A percentile compares a stretch with the other conserved stretches of the same genome.
These are phyloP conservation scores for Ennomos erosarius DNA, from an alignment of 2,888 invertebrate genomes.

Conservation along the genomic window DNA sequence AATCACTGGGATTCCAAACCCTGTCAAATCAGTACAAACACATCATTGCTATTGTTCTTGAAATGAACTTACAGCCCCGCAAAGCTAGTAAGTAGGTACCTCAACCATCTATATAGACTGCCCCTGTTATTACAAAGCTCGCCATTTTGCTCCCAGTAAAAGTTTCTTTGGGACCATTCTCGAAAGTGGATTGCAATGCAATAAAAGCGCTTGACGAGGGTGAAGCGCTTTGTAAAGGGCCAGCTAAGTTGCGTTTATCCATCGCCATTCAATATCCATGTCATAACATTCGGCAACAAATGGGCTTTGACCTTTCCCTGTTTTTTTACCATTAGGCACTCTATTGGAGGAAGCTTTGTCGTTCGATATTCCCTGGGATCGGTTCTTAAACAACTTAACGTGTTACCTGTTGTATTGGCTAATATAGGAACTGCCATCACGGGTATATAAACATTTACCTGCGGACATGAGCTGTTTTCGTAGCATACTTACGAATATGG, in stretches of 20 bases:
- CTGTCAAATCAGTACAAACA: too few relatives aligned
- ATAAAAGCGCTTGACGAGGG: conserved; percentile 42
- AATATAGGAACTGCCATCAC: too few relatives aligned
- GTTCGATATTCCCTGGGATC: neutral
- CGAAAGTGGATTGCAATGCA: conserved; percentile 35
- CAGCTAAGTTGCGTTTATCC: conserved; percentile 33
- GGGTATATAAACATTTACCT: too few relatives aligned
- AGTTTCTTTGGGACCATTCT: conserved; percentile 30
- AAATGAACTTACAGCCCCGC: conserved; percentile 12
- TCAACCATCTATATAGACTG: conserved; percentile 18
- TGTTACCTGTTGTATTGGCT: too few relatives aligned
- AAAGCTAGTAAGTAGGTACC: conserved; percentile 3
- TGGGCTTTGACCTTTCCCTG: conserved; percentile 34
- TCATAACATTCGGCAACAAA: conserved; percentile 37
- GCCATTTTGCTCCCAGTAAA: conserved; percentile 27
- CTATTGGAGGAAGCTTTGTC: conserved; percentile 15
- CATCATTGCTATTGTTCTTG: neutral
- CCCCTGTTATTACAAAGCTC: conserved; percentile 25
- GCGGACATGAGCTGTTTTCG: too few relatives aligned
- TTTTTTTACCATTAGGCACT: conserved; percentile 30
- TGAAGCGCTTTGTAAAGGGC: conserved; percentile 22
- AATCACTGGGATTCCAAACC: too few relatives aligned
- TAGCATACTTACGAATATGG: too few relatives aligned
- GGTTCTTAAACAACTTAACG: too few relatives aligned
- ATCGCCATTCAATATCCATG: conserved; percentile 40